Evolutionary conservation across 2,888 invertebrate species (phyloP), one percentile per base, ranked within the genome.

Genomic region (Rhyacophila evoluta): DNA sequence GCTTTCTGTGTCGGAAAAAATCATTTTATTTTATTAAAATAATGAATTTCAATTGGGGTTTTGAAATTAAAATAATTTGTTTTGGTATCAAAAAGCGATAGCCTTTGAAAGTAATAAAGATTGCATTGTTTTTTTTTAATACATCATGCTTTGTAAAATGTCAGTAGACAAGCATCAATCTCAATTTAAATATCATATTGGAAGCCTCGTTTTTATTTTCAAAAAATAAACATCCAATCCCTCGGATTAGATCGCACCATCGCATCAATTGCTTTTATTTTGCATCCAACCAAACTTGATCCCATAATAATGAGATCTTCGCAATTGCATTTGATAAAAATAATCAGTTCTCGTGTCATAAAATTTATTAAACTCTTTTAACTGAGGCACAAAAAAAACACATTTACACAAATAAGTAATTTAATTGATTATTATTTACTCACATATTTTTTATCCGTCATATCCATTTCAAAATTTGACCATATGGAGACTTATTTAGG

Each of bases 181-280:
- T 55, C 55, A 55, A 55, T 55, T 55, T 55, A 55, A 55, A 55
- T 55, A 55, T 55, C 55, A 55, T 55, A 55, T 55, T 55, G 55
- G 55, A 25, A 19, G 55, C 55, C 41, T 6, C 55, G 15, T 25
- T 55, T 55, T 55, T 55, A 55, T 55, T 19, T 55, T 55, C 55
- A 8, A 55, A 55, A 55, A 55, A 55, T 55, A 55, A 55, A 55
- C 15, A 55, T 55, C 55, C 55, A 55, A 25, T 55, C 25, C 55
- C 55, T 15, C 55, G 19, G 55, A 55, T 55, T 55, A 55, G 55
- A 55, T 55, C 55, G 55, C 55, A 25, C 55, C 55, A 55, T 55
- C 55, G 19, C 55, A 55, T 55, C 55, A 55, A 55, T 55, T 55
- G 55, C 55, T 55, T 55, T 15, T 55, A 55, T 55, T 55, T 55